Evolutionary conservation across 2,113 vertebrate species (phyloP).

Genomic region (Passer montanus): DNA sequence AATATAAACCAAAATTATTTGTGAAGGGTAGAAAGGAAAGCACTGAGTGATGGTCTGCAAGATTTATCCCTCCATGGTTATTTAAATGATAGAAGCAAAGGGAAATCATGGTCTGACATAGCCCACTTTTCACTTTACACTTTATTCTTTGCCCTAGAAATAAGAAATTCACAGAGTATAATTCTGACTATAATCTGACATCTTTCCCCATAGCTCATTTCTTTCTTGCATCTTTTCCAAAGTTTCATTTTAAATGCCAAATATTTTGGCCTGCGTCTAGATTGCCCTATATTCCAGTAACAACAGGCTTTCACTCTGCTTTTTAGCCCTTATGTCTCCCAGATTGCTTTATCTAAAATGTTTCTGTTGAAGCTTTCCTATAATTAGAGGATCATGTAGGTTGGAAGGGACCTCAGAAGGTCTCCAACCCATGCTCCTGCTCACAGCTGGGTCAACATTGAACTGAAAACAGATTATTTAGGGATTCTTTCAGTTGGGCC

Average conservation of each 20-base stretch:
- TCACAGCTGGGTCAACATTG: not conserved
- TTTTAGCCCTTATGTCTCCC: not conserved
- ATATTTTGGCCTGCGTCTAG: not conserved
- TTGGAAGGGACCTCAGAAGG: not conserved
- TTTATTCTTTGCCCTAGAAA: not conserved
- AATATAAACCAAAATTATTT: not conserved
- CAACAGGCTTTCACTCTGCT: not conserved
- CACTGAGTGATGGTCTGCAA: not conserved
- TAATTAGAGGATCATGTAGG: not conserved
- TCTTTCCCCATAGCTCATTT: not conserved
- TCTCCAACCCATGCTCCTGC: not conserved
- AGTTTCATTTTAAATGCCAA: not conserved
- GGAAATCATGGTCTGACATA: not conserved
- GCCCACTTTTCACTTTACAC: not conserved
- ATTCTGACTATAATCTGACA: not conserved
- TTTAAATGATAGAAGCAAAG: not conserved
- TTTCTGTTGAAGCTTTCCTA: not conserved
- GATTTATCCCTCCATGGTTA: not conserved
- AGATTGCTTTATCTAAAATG: not conserved
- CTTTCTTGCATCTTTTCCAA: not conserved
- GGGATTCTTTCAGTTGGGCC: not conserved
- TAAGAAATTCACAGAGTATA: not conserved
- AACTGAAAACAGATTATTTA: not conserved
- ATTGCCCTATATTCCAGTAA: not conserved
- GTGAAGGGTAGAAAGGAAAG: not conserved